Percentiles rank a stretch among this genome's conserved stretches.
Evolutionary conservation across 2,888 invertebrate genomes (phyloP).

Genomic region (Taphrorychus bicolor): DNA sequence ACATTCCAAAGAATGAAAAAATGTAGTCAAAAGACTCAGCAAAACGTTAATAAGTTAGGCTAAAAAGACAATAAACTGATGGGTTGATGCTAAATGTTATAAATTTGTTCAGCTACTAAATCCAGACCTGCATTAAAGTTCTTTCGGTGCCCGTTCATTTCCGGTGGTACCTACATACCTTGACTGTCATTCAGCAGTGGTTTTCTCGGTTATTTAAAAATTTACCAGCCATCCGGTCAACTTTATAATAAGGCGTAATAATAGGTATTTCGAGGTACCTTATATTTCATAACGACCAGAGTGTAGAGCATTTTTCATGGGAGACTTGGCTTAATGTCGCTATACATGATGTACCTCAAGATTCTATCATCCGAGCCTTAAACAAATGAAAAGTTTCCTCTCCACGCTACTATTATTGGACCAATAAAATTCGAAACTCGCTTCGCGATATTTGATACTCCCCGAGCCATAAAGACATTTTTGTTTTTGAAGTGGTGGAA

Average conservation of each 20-base stretch:
- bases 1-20: background rate
- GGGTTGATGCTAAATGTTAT: too few relatives aligned
- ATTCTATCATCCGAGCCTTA: background rate
- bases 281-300: background rate
- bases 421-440: slow-evolving; percentile 23
- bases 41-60: too few relatives aligned
- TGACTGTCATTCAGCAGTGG: slow-evolving; percentile 15
- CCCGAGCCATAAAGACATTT: slow-evolving; percentile 17
- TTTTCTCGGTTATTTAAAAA: slow-evolving; percentile 10
- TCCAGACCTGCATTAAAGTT: background rate
- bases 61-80: too few relatives aligned
- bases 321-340: background rate
- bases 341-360: background rate
- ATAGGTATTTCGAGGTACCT: background rate
- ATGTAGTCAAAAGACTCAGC: background rate
- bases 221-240: background rate
- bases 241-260: slow-evolving; percentile 9
- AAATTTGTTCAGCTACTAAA: background rate
- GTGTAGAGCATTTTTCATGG: background rate
- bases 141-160: slow-evolving; percentile 15
- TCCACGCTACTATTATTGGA: slow-evolving; percentile 12
- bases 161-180: slow-evolving; percentile 15
- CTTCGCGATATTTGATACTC: slow-evolving; percentile 20
- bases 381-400: background rate
- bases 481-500: slow-evolving; percentile 27